Evolutionary conservation across 2,113 vertebrate genomes (phyloP), one percentile per base, ranked within the genome.

Genomic region (Proterorhinus semilunaris): DNA sequence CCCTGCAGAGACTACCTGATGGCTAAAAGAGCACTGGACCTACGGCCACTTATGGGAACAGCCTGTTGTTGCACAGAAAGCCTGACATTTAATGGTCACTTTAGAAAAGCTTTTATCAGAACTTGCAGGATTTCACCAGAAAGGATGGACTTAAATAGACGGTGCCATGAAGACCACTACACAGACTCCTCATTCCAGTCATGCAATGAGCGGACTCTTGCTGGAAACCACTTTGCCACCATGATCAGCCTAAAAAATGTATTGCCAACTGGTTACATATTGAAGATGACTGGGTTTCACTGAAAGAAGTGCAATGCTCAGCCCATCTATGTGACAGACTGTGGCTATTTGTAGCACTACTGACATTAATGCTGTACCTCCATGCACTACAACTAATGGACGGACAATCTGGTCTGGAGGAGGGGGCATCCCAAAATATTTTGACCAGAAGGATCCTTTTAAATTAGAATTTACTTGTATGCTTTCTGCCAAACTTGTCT

Each of bases 401-500:
- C 9, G 69, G 68, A 87, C 83, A 67, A 75, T 81, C 80, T 74
- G 74, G 55, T 74, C 62, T 63, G 68, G 61, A 46, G 67, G 68
- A 65, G 53, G 48, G 5, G 66, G 64, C 15, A 1, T 11, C n/a
- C 17, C 49, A 6, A 64, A 63, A 83, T 8, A 61, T 36, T 55
- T 51, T 10, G 58, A 74, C 45, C 64, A 50, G 66, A 46, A 66
- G 10, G 67, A 68, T 13, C 63, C n/a, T 67, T 71, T 75, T 69
- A 45, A 71, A 66, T 21, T 61, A 69, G 27, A 80, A 74, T 9
- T 65, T 68, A 65, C 74, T 84, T 72, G 70, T 79, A 76, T 2
- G 78, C 83, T 87, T 85, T 86, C 80, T 87, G 86, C 86, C 85
- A 83, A 86, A 62, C 79, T 71, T 59, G 53, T 57, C 47, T 59